Conservation (phyloP, 2,113 vertebrate genomes). For the Bothrops jararaca region DNA sequence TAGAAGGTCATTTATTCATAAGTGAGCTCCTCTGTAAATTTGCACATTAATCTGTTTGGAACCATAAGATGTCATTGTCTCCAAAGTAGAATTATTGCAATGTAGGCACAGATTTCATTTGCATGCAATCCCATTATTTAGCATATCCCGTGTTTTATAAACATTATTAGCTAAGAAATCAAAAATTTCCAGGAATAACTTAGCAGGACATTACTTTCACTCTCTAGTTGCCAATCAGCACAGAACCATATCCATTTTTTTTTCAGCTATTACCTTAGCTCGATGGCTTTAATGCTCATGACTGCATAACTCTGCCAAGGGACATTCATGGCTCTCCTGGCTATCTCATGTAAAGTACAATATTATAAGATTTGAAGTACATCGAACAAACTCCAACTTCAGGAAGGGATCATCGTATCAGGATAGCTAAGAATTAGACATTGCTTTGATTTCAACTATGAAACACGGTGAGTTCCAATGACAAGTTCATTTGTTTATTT, state of each 20-base stretch:
- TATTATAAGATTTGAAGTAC: neutral
- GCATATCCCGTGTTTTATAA: conserved; percentile 28
- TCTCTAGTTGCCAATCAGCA: neutral
- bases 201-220: neutral
- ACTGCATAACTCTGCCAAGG: neutral
- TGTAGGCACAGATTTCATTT: conserved; percentile 19
- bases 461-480: neutral
- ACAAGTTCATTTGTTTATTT: neutral
- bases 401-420: neutral
- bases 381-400: neutral
- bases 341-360: neutral
- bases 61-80: conserved; percentile 26
- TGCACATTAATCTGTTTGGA: conserved; percentile 48
- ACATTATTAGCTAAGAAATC: neutral
- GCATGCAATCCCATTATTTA: conserved; percentile 26
- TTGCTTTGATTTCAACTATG: neutral
- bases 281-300: neutral
- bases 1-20: conserved; percentile 41
- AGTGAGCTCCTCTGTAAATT: conserved; percentile 50
- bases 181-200: neutral
- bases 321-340: neutral
- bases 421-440: neutral
- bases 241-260: neutral
- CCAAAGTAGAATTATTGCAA: conserved; percentile 6
- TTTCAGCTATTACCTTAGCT: conserved; percentile 2